Evolutionary conservation across 2,113 vertebrate species (phyloP).

Genomic region (Cavia porcellus): DNA sequence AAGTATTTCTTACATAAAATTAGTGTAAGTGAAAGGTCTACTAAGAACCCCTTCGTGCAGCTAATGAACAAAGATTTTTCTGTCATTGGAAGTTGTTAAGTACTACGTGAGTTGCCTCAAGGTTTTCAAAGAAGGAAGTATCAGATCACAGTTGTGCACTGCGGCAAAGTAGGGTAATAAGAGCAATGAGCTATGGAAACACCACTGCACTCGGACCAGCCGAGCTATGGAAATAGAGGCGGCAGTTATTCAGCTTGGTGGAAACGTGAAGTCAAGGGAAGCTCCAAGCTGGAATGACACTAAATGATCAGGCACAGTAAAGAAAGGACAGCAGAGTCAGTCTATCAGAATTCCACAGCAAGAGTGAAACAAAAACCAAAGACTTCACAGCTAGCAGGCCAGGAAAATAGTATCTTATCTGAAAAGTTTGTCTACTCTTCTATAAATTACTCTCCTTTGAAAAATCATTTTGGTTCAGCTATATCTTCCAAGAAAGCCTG

Average conservation of each 20-base stretch:
- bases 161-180: not conserved
- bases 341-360: not conserved
- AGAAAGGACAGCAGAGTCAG: not conserved
- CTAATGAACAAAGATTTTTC: not conserved
- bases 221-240: not conserved
- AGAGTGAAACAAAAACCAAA: not conserved
- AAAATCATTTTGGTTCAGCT: not conserved
- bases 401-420: not conserved
- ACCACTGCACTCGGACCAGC: too few relatives aligned
- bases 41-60: not conserved
- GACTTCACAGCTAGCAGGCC: not conserved
- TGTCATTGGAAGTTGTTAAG: not conserved
- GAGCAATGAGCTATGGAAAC: not conserved
- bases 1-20: slow-evolving; percentile 3
- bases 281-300: not conserved
- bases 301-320: not conserved
- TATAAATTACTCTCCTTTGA: not conserved
- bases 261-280: not conserved
- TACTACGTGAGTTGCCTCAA: not conserved
- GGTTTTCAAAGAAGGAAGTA: not conserved
- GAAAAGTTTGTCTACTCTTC: not conserved
- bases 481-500: not conserved
- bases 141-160: too few relatives aligned
- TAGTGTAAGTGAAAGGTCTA: not conserved
- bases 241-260: not conserved